phyloP scores from a whole-genome alignment of 2,888 invertebrate species.

The Eupithecia insigniata region DNA sequence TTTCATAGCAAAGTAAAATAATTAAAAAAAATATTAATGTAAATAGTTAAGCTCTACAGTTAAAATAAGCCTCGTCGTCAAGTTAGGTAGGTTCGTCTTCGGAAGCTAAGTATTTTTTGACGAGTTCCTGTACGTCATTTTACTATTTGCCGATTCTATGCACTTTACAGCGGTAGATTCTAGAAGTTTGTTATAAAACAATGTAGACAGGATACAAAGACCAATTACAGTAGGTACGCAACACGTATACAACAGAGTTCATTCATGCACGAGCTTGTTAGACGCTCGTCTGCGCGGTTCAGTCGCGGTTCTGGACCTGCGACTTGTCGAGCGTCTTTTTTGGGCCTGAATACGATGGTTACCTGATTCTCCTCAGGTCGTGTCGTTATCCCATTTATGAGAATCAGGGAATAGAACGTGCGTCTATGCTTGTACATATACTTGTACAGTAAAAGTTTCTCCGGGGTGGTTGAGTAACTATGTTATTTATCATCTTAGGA shows the following conservation, averaged over 20 bases:
- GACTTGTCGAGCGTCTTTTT: slow-evolving; percentile 36
- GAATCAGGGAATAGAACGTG: not conserved
- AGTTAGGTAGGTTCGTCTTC: not conserved
- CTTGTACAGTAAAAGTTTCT: no score
- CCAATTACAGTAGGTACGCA: slow-evolving; percentile 64
- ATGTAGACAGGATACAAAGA: slow-evolving; percentile 62
- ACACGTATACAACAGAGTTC: slow-evolving; percentile 58
- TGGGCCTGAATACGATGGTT: not conserved
- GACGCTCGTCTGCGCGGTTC: slow-evolving; percentile 60
- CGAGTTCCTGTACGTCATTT: not conserved
- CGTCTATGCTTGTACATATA: no score
- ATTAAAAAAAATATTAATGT: no score
- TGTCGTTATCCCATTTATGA: not conserved
- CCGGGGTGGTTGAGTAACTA: no score
- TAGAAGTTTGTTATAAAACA: slow-evolving; percentile 56
- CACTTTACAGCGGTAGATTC: not conserved
- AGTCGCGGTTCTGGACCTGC: slow-evolving; percentile 6
- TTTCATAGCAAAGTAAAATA: no score
- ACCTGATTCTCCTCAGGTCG: no score
- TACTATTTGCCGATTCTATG: slow-evolving; percentile 4
- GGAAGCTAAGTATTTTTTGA: not conserved
- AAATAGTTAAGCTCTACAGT: no score
- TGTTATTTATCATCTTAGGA: no score
- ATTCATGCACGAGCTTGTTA: slow-evolving; percentile 68
- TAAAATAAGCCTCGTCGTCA: no score